Base-by-base conservation (phyloP, 1,140 invertebrate genomes). In the Capitella teleta region DNA sequence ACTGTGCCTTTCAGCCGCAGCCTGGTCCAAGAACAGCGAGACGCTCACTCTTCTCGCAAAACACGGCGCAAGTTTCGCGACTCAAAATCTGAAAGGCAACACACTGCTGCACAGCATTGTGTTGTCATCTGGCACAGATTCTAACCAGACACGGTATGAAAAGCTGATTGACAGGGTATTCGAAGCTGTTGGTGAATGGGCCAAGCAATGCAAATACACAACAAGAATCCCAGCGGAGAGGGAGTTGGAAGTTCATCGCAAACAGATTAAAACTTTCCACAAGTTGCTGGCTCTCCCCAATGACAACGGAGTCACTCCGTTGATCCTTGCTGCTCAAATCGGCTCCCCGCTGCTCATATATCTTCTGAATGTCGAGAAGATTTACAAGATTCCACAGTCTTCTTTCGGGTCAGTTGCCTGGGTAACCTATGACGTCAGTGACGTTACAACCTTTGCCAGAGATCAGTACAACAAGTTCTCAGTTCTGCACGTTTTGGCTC, bases 331-430 rank as follows among this genome's bases (percentile, higher is more conserved):
- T 8, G 40, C 10, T 42, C 19, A 10, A 14, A 19, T 18, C 16
- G 23, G 24, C 43, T 45, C 43, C 6, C 18, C n/a, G 5, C 43
- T 45, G 5, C 24, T 45, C 19, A n/a, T n/a, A n/a, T 23, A 45
- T 25, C 23, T 45, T 19, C 23, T 45, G n/a, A 45, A 45, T 25
- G 21, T 45, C 6, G 43, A 45, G 43, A 45, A 45, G 43, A 45
- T 45, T 25, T 45, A 45, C 43, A 45, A 45, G 43, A 45, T 45
- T 8, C 43, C 43, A n/a, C 43, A 45, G 43, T 24, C 16, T 25
- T 5, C n/a, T 10, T 16, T 45, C 6, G 43, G 43, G 4, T 45
- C 43, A n/a, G 28, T n/a, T n/a, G n/a, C n/a, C n/a, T n/a, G n/a
- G n/a, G n/a, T n/a, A n/a, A n/a, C n/a, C n/a, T n/a, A n/a, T 45